Conservation (phyloP, 2,797 vertebrate genomes). For the Enteromius mattozi region DNA sequence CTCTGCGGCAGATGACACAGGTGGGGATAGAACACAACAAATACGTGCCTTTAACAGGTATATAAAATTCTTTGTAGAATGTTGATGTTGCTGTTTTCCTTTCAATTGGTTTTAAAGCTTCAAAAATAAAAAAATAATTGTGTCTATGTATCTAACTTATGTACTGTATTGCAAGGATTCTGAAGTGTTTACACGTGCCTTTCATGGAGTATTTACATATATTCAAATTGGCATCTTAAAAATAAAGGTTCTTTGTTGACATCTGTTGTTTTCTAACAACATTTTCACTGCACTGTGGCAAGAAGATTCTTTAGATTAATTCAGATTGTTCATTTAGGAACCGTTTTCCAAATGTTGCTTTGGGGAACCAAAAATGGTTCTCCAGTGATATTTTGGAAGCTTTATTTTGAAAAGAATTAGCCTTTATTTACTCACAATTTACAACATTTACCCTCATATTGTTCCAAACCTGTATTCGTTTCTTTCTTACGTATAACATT, state of each 20-base stretch:
- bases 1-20: constrained; percentile 26
- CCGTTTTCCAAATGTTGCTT: neutral
- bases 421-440: too few relatives aligned
- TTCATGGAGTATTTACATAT: too few relatives aligned
- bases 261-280: neutral
- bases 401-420: neutral
- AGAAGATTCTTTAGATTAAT: neutral
- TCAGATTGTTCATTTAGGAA: neutral
- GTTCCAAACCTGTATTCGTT: too few relatives aligned
- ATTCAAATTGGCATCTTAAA: neutral
- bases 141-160: neutral
- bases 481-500: too few relatives aligned
- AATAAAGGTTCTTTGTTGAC: neutral
- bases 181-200: neutral
- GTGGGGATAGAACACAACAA: constrained; percentile 1
- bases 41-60: neutral
- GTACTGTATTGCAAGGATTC: neutral
- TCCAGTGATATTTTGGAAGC: neutral
- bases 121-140: neutral
- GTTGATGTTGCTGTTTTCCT: neutral
- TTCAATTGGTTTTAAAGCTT: neutral
- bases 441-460: too few relatives aligned
- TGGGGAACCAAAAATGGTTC: neutral
- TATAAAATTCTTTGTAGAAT: neutral
- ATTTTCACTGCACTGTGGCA: neutral